Percentiles rank a stretch among this genome's conserved stretches.
Evolutionary conservation across 2,113 vertebrate genomes (phyloP).

Genomic region (Petrocephalus zakoni): DNA sequence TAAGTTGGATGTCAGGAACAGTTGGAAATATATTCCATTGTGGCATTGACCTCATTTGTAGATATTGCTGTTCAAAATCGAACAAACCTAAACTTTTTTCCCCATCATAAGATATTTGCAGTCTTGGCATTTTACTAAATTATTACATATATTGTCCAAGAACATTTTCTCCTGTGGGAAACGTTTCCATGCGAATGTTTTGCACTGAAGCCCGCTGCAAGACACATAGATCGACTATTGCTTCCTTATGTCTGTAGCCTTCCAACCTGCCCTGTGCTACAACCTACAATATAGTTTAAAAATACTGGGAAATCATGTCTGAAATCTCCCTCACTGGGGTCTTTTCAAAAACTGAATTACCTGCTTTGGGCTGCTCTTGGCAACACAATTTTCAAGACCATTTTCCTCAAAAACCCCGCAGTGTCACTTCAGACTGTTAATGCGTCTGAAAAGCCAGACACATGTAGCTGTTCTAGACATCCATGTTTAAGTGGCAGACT

Average conservation of each 20-base stretch:
- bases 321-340: neutral
- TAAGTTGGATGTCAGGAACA: neutral
- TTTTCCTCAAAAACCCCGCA: neutral
- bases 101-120: neutral
- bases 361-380: neutral
- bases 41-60: neutral
- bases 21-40: neutral
- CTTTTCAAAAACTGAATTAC: neutral
- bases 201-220: neutral
- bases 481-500: slow-evolving; percentile 29
- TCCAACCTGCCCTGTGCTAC: neutral
- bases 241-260: neutral
- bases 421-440: slow-evolving; percentile 18
- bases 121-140: neutral
- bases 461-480: slow-evolving; percentile 32
- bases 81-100: neutral
- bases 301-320: neutral
- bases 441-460: slow-evolving; percentile 25
- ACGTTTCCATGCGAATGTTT: neutral
- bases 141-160: neutral
- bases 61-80: neutral
- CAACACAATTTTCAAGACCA: neutral
- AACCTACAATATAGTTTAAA: neutral
- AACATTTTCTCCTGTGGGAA: neutral
- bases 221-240: neutral